Evolutionary conservation across 2,797 vertebrate species (phyloP).

Genomic region (Siniperca undulata): DNA sequence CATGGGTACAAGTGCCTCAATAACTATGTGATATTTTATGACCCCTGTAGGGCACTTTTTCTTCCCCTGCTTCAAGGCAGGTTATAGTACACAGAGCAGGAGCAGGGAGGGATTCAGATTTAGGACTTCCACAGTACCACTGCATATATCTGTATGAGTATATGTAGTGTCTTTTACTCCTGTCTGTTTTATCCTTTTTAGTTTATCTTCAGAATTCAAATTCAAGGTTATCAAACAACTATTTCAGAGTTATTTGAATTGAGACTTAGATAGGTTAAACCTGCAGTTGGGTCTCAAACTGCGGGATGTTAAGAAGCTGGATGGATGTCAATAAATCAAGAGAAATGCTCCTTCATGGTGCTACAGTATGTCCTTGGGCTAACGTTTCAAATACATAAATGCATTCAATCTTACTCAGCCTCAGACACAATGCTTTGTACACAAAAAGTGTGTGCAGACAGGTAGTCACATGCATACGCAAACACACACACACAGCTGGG

Average conservation of each 20-base stretch:
- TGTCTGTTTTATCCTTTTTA: not conserved
- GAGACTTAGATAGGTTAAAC: conserved; percentile 5
- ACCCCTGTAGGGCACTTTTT: conserved; percentile 20
- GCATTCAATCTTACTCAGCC: conserved; percentile 38
- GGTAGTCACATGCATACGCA: conserved; percentile 1
- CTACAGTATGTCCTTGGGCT: conserved; percentile 39
- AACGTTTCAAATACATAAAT: conserved; percentile 38
- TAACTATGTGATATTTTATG: conserved; percentile 41
- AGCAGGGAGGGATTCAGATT: conserved; percentile 10
- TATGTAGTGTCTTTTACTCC: not conserved
- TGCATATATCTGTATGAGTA: not conserved
- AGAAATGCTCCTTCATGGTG: conserved; percentile 19
- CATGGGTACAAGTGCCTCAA: conserved; percentile 33
- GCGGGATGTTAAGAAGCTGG: not conserved
- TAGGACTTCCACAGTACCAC: not conserved
- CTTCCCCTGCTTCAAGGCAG: conserved; percentile 15
- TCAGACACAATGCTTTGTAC: conserved; percentile 39
- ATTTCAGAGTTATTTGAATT: conserved; percentile 10
- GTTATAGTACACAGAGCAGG: conserved; percentile 24
- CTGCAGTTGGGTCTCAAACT: conserved; percentile 6
- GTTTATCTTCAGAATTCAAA: conserved; percentile 29
- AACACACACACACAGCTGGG: conserved; percentile 40
- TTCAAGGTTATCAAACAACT: conserved; percentile 29
- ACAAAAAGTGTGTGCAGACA: conserved; percentile 36
- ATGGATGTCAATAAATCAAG: conserved; percentile 49